Evolutionary conservation across 92 coral and sea anemone genomes (phyloP), one percentile per base, ranked within the genome.

Genomic region (Micromussa lordhowensis): DNA sequence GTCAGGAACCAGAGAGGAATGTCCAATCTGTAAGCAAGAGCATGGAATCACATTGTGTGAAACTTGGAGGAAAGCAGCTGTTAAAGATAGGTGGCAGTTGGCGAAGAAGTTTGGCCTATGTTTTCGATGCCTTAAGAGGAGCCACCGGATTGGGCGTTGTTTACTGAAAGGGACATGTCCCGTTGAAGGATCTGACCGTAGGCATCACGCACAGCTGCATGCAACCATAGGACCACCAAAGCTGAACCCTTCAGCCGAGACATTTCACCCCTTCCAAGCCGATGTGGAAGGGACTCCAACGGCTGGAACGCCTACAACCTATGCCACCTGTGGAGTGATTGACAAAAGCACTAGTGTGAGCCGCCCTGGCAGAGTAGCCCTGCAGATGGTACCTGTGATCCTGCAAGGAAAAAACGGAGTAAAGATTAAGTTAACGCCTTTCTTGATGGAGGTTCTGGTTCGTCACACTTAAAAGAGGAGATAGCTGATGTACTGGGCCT

Each of bases 371-470:
- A 81, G 18, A 9, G 75, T 81, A 64, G 75, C 85, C 58, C 75
- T 84, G 21, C 82, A 81, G 71, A 88, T 84, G 55, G 30, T 88
- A 58, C 88, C 92, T 0, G 90, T 87, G 22, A 30, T 84, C 5
- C 66, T 72, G 59, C 34, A 48, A 63, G 90, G 48, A 13, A 36
- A 7, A 57, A 89, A 89, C 30, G 84, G 88, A 74, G 75, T 49
- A 28, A 82, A 17, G 29, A 64, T 89, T n/a, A 70, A 82, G 82
- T n/a, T n/a, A n/a, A n/a, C n/a, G n/a, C n/a, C n/a, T n/a, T n/a
- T n/a, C n/a, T n/a, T n/a, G n/a, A n/a, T n/a, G n/a, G n/a, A n/a
- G n/a, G n/a, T n/a, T n/a, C n/a, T n/a, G n/a, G n/a, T n/a, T n/a
- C n/a, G n/a, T n/a, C n/a, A n/a, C n/a, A n/a, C n/a, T n/a, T n/a